Conservation (phyloP, 2,113 vertebrate genomes). For the Rallus limicola region DNA sequence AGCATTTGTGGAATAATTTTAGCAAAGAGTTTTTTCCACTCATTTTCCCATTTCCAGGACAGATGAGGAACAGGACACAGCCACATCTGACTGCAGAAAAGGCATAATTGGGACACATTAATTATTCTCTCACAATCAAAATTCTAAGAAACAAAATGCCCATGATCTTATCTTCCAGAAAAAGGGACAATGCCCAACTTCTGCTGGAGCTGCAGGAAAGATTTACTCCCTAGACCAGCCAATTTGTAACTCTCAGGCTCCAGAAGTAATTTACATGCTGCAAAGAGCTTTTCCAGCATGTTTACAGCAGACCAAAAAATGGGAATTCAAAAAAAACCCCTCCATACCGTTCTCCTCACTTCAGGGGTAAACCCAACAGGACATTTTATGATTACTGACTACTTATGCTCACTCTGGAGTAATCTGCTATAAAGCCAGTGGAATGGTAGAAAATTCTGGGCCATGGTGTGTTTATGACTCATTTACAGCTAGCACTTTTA, state of each 20-base stretch:
- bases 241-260: not conserved
- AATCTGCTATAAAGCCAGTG: not conserved
- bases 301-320: not conserved
- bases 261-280: not conserved
- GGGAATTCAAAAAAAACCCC: not conserved
- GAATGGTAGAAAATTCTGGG: not conserved
- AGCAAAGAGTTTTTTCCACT: constrained; percentile 13
- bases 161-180: not conserved
- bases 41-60: not conserved
- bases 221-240: not conserved
- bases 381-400: not conserved
- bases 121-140: not conserved
- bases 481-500: not conserved
- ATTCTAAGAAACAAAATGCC: not conserved
- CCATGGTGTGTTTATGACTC: not conserved
- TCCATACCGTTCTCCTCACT: not conserved
- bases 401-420: not conserved
- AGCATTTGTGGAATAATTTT: not conserved
- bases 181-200: not conserved
- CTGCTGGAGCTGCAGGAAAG: not conserved
- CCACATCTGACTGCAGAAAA: not conserved
- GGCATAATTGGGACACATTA: not conserved
- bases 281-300: not conserved
- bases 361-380: not conserved
- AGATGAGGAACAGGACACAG: constrained; percentile 9